Conservation (phyloP, 2,113 vertebrate species). For the Spilogale gracilis region DNA sequence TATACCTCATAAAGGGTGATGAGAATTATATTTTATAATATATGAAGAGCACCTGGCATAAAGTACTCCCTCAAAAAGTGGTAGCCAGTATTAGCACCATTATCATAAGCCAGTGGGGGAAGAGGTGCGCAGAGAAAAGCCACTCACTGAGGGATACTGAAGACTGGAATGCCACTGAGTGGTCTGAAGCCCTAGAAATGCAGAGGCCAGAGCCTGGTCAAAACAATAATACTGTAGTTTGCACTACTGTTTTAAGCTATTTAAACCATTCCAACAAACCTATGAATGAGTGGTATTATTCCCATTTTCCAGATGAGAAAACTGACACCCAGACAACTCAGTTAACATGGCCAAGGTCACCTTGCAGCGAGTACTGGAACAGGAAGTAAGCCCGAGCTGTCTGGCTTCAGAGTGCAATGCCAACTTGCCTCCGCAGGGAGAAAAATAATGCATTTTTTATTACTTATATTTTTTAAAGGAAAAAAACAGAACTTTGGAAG, state of each 20-base stretch:
- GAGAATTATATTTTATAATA: neutral
- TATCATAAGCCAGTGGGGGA: neutral
- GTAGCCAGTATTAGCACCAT: too few relatives aligned
- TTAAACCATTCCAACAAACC: conserved; percentile 1
- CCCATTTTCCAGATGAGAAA: conserved; percentile 58
- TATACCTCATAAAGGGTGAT: neutral
- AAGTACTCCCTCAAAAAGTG: neutral
- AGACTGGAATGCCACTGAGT: neutral
- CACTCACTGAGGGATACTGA: neutral
- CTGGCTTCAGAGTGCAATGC: neutral
- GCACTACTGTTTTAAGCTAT: neutral
- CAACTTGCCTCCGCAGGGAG: neutral
- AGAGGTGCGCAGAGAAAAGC: neutral
- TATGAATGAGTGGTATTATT: neutral
- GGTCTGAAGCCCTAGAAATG: neutral
- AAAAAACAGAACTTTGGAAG: neutral
- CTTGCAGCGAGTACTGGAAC: neutral
- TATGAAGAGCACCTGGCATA: neutral
- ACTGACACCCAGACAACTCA: neutral
- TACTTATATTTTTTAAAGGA: neutral
- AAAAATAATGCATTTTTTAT: neutral
- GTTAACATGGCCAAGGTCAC: neutral
- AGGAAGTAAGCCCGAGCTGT: neutral
- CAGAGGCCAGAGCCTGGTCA: neutral
- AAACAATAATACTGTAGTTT: neutral